phyloP scores from a whole-genome alignment of 1,140 invertebrate species.

The Parapsyche elsis region DNA sequence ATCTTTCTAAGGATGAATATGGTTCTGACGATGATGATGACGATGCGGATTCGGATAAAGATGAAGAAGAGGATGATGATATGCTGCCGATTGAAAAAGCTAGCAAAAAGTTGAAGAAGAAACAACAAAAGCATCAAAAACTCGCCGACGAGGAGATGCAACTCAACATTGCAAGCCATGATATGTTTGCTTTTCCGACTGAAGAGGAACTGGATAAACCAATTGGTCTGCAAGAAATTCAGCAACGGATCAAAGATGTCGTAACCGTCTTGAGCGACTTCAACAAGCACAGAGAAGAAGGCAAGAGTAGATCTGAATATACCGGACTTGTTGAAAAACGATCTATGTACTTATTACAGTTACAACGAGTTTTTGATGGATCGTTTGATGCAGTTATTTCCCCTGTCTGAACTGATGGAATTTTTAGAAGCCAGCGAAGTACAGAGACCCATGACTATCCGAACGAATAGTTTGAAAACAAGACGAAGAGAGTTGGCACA shows the following conservation, averaged over 20 bases:
- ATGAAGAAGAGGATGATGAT: conserved; percentile 70
- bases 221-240: conserved; percentile 83
- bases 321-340: conserved; percentile 79
- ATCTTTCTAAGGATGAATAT: conserved; percentile 56
- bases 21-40: conserved; percentile 54
- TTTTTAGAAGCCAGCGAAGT: conserved; percentile 98
- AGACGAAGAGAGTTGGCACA: conserved; percentile 93
- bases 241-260: conserved; percentile 92
- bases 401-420: conserved; percentile 89
- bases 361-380: conserved; percentile 98
- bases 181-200: conserved; percentile 80
- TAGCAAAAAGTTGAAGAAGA: conserved; percentile 82
- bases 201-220: conserved; percentile 78
- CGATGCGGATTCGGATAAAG: conserved; percentile 59
- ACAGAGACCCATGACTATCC: conserved; percentile 93
- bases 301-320: conserved; percentile 85
- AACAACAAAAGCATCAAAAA: conserved; percentile 76
- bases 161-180: conserved; percentile 79
- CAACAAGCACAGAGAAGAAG: conserved; percentile 79
- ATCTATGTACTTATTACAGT: conserved; percentile 95
- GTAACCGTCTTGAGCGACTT: conserved; percentile 91
- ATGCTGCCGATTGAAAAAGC: conserved; percentile 88
- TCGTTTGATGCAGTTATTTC: conserved; percentile 93
- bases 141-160: conserved; percentile 84
- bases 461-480: conserved; percentile 96